These are phyloP conservation scores for Tetramorium alpestre DNA, from an alignment of 1,140 invertebrate species.

Conservation along the genomic window DNA sequence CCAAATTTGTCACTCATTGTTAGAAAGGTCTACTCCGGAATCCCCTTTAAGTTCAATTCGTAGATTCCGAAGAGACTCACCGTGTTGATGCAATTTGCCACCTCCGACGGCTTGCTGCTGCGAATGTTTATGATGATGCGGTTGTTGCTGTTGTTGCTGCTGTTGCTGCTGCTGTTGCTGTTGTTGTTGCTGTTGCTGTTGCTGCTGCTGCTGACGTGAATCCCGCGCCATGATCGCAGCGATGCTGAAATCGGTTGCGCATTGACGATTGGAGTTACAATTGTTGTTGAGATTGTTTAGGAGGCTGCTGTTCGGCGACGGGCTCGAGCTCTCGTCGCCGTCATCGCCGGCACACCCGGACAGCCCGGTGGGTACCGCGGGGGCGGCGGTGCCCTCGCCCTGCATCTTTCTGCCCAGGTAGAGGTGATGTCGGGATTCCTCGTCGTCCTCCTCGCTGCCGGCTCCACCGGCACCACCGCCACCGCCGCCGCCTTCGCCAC, in stretches of 20 bases:
- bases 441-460: constrained; percentile 84
- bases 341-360: constrained; percentile 79
- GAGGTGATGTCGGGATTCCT: constrained; percentile 85
- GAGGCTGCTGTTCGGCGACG: constrained; percentile 82
- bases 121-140: constrained; percentile 72
- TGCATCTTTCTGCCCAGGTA: constrained; percentile 86
- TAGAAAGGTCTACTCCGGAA: neutral
- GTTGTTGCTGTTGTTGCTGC: constrained; percentile 60
- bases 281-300: constrained; percentile 83
- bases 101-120: constrained; percentile 82
- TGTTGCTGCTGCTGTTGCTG: constrained; percentile 59
- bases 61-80: constrained; percentile 68
- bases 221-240: constrained; percentile 92
- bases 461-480: constrained; percentile 75
- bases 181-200: constrained; percentile 67
- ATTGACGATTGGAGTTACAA: constrained; percentile 85
- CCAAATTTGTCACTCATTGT: neutral
- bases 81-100: constrained; percentile 82
- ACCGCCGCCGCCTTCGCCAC: constrained; percentile 79
- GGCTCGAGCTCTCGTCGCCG: constrained; percentile 81
- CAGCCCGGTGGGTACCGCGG: constrained; percentile 75
- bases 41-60: neutral
- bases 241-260: constrained; percentile 92
- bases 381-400: constrained; percentile 83
- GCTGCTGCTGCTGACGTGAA: constrained; percentile 86